These are phyloP conservation scores for Chouioia cunea DNA, from an alignment of 2,888 invertebrate genomes.

Conservation along the genomic window DNA sequence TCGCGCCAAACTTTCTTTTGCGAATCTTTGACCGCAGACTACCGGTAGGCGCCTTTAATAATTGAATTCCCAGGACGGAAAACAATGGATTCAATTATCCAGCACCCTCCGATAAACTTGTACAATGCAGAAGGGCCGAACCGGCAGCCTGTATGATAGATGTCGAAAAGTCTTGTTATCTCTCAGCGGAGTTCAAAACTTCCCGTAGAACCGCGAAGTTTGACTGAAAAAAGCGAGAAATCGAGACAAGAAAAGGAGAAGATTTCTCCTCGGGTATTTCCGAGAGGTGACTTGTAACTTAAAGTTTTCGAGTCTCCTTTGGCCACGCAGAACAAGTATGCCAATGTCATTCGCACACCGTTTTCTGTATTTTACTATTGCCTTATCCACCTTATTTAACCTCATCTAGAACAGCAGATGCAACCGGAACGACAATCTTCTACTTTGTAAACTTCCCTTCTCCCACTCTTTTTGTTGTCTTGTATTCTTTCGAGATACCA, in stretches of 20 bases:
- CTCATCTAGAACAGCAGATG: slow-evolving; percentile 37
- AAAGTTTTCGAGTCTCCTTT: slow-evolving; percentile 48
- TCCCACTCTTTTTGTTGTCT: neutral
- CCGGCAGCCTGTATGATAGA: slow-evolving; percentile 31
- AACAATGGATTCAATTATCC: slow-evolving; percentile 15
- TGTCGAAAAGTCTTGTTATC: slow-evolving; percentile 40
- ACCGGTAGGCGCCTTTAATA: neutral
- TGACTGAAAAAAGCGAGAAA: neutral
- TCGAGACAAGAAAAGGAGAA: neutral
- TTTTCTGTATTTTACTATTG: slow-evolving; percentile 17
- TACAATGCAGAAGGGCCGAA: slow-evolving; percentile 19
- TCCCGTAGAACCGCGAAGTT: slow-evolving; percentile 28
- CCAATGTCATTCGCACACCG: slow-evolving; percentile 44
- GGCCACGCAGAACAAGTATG: slow-evolving; percentile 36
- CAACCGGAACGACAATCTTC: neutral
- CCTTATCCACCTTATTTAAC: slow-evolving; percentile 16
- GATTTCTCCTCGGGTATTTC: slow-evolving; percentile 9
- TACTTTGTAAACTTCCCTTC: slow-evolving; percentile 7
- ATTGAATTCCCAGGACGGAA: slow-evolving; percentile 10
- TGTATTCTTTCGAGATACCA: slow-evolving; percentile 22
- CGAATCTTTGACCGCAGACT: no score
- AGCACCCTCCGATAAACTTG: slow-evolving; percentile 20
- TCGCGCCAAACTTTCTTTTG: no score
- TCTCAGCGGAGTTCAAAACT: slow-evolving; percentile 26
- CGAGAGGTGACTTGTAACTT: slow-evolving; percentile 44